These are phyloP conservation scores for Thecocarcelia acutangulata DNA, from an alignment of 2,888 invertebrate genomes.

Conservation along the genomic window DNA sequence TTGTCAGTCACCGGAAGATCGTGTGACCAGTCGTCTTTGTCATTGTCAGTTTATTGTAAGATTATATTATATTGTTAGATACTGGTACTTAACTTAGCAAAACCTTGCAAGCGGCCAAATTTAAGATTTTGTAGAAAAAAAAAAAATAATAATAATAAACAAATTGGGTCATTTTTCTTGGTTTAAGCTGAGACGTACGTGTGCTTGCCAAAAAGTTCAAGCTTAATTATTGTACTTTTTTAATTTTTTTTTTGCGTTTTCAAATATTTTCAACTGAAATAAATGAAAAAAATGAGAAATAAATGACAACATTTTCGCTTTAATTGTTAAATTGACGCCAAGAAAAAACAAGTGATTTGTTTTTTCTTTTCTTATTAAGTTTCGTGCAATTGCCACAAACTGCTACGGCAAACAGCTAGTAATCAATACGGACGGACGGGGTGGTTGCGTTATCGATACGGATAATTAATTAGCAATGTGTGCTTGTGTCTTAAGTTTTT, in stretches of 20 bases:
- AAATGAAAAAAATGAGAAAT: background rate
- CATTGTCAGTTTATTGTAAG: too few relatives aligned
- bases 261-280: constrained; percentile 16
- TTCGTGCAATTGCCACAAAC: constrained; percentile 34
- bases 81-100: background rate
- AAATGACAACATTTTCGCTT: constrained; percentile 20
- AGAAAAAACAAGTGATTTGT: constrained; percentile 13
- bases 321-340: constrained; percentile 36
- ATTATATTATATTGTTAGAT: too few relatives aligned
- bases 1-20: too few relatives aligned
- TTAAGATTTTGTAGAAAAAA: too few relatives aligned
- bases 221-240: constrained; percentile 36
- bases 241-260: background rate
- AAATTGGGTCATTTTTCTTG: constrained; percentile 49
- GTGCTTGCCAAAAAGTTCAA: constrained; percentile 56
- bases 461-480: constrained; percentile 44
- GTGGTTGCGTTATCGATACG: constrained; percentile 26
- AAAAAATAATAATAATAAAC: background rate
- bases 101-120: too few relatives aligned
- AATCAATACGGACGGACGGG: constrained; percentile 20
- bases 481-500: constrained; percentile 60
- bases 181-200: constrained; percentile 16
- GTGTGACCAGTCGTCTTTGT: too few relatives aligned
- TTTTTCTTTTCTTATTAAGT: constrained; percentile 10
- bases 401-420: too few relatives aligned